phyloP scores from a whole-genome alignment of 2,888 invertebrate genomes.

The Ferrisia virgata region DNA sequence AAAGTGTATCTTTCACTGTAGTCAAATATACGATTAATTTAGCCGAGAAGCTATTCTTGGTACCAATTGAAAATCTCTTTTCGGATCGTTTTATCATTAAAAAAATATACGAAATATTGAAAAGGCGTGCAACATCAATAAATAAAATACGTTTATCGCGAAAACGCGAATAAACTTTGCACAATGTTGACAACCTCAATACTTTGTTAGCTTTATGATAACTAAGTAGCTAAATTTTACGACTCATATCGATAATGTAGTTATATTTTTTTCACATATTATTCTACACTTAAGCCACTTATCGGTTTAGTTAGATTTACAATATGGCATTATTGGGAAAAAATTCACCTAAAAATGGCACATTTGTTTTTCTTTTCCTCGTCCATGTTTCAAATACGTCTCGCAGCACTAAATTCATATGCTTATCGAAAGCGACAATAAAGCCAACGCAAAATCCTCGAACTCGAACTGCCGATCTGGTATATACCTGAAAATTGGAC shows the following conservation, averaged over 20 bases:
- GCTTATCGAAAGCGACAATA: conserved; percentile 84
- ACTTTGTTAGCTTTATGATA: background rate
- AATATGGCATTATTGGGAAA: background rate
- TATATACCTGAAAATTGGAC: conserved; percentile 63
- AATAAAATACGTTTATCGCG: background rate
- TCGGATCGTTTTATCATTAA: background rate
- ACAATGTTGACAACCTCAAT: background rate
- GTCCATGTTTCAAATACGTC: conserved; percentile 82
- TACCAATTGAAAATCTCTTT: background rate
- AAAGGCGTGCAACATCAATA: background rate
- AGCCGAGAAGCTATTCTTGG: background rate
- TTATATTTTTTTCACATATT: background rate
- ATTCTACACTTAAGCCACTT: no score
- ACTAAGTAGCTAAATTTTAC: background rate
- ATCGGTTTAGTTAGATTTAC: background rate
- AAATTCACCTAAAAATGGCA: background rate
- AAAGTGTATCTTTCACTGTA: no score
- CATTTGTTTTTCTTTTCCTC: conserved; percentile 55
- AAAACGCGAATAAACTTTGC: conserved; percentile 17
- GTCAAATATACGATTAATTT: background rate
- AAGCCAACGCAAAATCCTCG: conserved; percentile 76
- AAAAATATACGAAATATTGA: background rate
- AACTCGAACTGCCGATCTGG: conserved; percentile 68
- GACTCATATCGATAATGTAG: background rate
- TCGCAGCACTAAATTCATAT: conserved; percentile 83